Evolutionary conservation across 2,113 vertebrate genomes (phyloP).

Genomic region (Numida meleagris): DNA sequence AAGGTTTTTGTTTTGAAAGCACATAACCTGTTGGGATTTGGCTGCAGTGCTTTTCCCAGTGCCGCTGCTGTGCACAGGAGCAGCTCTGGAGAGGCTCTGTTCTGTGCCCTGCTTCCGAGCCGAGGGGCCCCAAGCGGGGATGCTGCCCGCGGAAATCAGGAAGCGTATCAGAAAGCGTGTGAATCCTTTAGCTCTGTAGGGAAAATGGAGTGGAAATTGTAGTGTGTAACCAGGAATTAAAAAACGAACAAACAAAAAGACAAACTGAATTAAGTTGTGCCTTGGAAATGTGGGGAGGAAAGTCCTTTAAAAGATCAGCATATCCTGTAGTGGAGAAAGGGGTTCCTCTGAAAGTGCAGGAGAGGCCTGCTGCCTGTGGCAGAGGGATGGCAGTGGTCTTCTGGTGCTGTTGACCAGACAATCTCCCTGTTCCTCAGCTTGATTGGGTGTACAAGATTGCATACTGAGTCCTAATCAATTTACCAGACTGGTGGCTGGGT

Average conservation of each 20-base stretch:
- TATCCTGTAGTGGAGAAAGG: neutral
- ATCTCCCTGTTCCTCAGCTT: neutral
- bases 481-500: neutral
- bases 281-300: neutral
- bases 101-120: neutral
- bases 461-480: neutral
- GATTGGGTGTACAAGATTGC: neutral
- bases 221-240: neutral
- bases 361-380: neutral
- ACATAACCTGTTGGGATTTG: neutral
- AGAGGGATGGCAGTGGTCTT: neutral
- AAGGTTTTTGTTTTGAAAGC: neutral
- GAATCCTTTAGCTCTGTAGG: neutral
- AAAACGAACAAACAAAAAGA: neutral
- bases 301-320: neutral
- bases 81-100: neutral
- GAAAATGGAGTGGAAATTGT: neutral
- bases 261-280: neutral
- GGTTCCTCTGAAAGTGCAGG: fast-evolving
- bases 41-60: neutral
- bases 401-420: neutral
- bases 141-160: neutral
- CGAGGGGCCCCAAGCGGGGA: neutral
- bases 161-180: neutral
- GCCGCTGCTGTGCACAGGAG: neutral